Conservation (phyloP, 2,888 invertebrate genomes). For the Rhingia campestris region DNA sequence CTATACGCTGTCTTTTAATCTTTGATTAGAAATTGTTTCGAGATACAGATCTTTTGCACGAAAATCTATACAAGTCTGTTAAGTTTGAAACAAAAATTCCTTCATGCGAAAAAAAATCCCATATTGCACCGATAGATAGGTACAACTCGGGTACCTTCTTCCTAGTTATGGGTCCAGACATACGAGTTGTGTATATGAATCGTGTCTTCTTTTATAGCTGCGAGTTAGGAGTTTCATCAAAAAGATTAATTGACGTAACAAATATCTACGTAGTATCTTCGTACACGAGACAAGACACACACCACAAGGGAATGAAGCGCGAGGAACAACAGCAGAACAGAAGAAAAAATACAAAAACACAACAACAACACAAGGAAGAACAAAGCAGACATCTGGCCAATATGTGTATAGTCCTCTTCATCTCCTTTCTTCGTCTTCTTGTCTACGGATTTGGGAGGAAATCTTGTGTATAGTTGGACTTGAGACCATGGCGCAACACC, state of each 20-base stretch:
- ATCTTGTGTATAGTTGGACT: slow-evolving; percentile 11
- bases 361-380: slow-evolving; percentile 40
- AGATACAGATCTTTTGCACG: slow-evolving; percentile 71
- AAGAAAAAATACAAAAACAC: slow-evolving; percentile 8
- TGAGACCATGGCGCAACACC: slow-evolving; percentile 16
- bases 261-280: slow-evolving; percentile 60
- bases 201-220: slow-evolving; percentile 46
- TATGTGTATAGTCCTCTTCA: slow-evolving; percentile 30
- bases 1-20: not conserved
- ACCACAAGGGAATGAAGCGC: slow-evolving; percentile 5
- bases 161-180: slow-evolving; percentile 17
- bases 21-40: slow-evolving; percentile 51
- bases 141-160: not conserved
- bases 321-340: not conserved
- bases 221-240: slow-evolving; percentile 63
- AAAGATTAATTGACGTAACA: slow-evolving; percentile 74
- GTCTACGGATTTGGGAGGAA: slow-evolving; percentile 19
- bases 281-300: slow-evolving; percentile 9
- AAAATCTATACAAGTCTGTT: slow-evolving; percentile 42
- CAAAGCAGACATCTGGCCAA: slow-evolving; percentile 68
- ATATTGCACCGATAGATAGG: slow-evolving; percentile 59
- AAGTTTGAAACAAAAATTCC: slow-evolving; percentile 41
- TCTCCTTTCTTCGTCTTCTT: slow-evolving; percentile 11
- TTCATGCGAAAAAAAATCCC: slow-evolving; percentile 42
- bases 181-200: slow-evolving; percentile 32